Conservation (phyloP, 2,113 vertebrate species). For the Saguinus imperator region DNA sequence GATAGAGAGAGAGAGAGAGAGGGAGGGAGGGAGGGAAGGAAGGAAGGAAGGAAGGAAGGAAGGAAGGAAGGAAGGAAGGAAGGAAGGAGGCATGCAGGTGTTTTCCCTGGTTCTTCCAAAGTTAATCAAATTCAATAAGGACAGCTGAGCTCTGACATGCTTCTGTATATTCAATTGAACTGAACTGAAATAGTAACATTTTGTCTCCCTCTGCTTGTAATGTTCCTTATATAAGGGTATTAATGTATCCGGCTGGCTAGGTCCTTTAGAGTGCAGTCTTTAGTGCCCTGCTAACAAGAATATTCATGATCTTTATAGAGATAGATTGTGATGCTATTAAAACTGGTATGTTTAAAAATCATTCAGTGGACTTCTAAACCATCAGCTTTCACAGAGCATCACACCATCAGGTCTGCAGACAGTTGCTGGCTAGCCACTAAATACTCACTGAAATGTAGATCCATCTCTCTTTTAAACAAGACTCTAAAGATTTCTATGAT, state of each 20-base stretch:
- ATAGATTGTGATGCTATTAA: not conserved
- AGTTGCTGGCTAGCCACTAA: constrained; percentile 16
- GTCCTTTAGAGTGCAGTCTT: not conserved
- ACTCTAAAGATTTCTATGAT: not conserved
- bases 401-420: not conserved
- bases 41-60: no score
- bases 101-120: not conserved
- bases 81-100: not conserved
- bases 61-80: no score
- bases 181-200: not conserved
- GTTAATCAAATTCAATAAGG: not conserved
- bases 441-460: not conserved
- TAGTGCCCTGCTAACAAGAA: not conserved
- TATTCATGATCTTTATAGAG: not conserved
- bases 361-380: not conserved
- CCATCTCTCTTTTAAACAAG: not conserved
- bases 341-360: not conserved
- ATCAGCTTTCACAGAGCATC: not conserved
- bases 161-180: not conserved
- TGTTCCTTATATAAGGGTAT: not conserved
- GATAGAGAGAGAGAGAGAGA: no score
- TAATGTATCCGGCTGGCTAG: not conserved
- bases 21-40: no score
- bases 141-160: not conserved
- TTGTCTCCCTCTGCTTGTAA: not conserved